A percentile compares a stretch with the other conserved stretches of the same genome.
phyloP scores from a whole-genome alignment of 1,140 invertebrate species.

The Platorchestia sp. region DNA sequence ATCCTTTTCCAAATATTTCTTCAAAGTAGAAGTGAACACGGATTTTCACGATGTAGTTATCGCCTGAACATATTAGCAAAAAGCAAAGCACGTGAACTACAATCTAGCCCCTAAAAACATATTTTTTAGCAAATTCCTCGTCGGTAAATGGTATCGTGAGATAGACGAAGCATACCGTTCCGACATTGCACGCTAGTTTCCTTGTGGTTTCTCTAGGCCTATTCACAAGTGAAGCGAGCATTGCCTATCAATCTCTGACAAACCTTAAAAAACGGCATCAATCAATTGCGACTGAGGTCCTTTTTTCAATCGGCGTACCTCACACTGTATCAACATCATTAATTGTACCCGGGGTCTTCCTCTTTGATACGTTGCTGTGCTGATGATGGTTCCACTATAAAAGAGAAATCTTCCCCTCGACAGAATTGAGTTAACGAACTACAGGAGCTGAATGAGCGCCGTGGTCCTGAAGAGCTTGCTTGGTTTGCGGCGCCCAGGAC shows the following conservation, averaged over 20 bases:
- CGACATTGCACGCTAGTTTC: neutral
- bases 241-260: conserved; percentile 54
- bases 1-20: no score
- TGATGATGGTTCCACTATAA: conserved; percentile 18
- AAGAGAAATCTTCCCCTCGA: conserved; percentile 44
- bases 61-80: no score
- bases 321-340: conserved; percentile 52
- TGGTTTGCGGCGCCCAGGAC: neutral
- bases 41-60: no score
- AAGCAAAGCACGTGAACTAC: no score
- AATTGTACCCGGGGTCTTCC: conserved; percentile 28
- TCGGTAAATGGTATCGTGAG: neutral
- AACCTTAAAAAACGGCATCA: conserved; percentile 48
- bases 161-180: neutral
- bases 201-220: neutral
- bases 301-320: conserved; percentile 21
- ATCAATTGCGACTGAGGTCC: conserved; percentile 22
- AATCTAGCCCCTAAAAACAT: no score
- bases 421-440: conserved; percentile 46
- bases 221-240: neutral
- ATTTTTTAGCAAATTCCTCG: no score
- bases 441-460: neutral
- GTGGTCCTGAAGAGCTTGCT: neutral
- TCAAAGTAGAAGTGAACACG: no score
- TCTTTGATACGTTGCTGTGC: neutral